These are phyloP conservation scores for Sarcophaga caerulescens DNA, from an alignment of 2,888 invertebrate species.

Conservation along the genomic window DNA sequence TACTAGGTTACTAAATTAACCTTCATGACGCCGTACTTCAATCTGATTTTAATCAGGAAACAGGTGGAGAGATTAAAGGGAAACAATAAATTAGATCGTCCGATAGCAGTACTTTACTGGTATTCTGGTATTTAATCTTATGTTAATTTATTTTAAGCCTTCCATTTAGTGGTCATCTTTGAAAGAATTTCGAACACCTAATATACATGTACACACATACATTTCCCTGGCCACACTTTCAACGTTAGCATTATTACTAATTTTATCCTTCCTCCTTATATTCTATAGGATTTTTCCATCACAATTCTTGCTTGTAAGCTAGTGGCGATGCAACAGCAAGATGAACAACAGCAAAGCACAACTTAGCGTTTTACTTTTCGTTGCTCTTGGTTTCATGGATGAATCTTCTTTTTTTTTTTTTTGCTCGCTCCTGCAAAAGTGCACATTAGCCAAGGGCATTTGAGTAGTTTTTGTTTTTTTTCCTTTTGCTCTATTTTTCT, in stretches of 20 bases:
- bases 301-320: slow-evolving; percentile 11
- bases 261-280: slow-evolving; percentile 30
- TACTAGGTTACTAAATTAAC: too few species aligned
- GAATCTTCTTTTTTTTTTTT: slow-evolving; percentile 21
- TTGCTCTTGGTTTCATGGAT: slow-evolving; percentile 62
- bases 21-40: too few species aligned
- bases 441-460: slow-evolving; percentile 68
- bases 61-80: too few species aligned
- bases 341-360: slow-evolving; percentile 53
- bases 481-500: background rate
- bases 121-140: background rate
- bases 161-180: too few species aligned
- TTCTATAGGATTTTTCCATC: slow-evolving; percentile 13
- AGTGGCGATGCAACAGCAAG: slow-evolving; percentile 34
- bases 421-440: slow-evolving; percentile 52
- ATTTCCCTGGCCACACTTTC: slow-evolving; percentile 54
- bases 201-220: background rate
- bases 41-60: too few species aligned
- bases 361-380: slow-evolving; percentile 60
- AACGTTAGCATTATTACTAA: slow-evolving; percentile 56
- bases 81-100: too few species aligned
- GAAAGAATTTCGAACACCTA: background rate
- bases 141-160: too few species aligned
- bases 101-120: too few species aligned
- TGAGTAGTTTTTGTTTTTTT: slow-evolving; percentile 20